These are phyloP conservation scores for Pygoscelis antarcticus DNA, from an alignment of 2,113 vertebrate species.

Conservation along the genomic window DNA sequence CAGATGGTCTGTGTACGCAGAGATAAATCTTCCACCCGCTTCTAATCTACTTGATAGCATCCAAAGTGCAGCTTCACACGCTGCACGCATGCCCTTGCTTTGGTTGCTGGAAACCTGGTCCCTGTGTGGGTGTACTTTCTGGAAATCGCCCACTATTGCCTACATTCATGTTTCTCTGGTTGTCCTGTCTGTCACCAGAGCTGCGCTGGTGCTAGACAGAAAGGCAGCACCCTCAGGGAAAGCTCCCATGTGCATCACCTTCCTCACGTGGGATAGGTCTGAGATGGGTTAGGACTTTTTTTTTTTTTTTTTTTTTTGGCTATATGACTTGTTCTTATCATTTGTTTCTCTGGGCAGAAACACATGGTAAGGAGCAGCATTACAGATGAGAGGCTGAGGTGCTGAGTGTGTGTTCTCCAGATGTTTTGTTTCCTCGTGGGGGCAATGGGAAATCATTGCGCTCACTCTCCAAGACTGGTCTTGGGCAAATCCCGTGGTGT, in stretches of 20 bases:
- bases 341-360: neutral
- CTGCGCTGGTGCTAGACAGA: neutral
- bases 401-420: neutral
- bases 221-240: neutral
- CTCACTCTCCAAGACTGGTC: neutral
- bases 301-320: neutral
- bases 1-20: neutral
- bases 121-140: neutral
- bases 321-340: neutral
- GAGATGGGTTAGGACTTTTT: neutral
- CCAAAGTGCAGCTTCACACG: neutral
- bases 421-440: neutral
- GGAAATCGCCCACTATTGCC: neutral
- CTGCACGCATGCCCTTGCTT: neutral
- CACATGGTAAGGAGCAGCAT: neutral
- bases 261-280: neutral
- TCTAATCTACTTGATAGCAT: neutral
- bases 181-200: neutral
- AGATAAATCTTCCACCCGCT: neutral
- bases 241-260: fast-evolving
- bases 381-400: neutral
- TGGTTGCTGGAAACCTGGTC: neutral
- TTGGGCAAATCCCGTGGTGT: neutral
- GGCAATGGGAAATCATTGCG: neutral
- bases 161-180: neutral